A percentile compares a stretch with the other conserved stretches of the same genome.
These are phyloP conservation scores for Brachionus sp. DNA, from an alignment of 1,140 invertebrate species.

Conservation along the genomic window DNA sequence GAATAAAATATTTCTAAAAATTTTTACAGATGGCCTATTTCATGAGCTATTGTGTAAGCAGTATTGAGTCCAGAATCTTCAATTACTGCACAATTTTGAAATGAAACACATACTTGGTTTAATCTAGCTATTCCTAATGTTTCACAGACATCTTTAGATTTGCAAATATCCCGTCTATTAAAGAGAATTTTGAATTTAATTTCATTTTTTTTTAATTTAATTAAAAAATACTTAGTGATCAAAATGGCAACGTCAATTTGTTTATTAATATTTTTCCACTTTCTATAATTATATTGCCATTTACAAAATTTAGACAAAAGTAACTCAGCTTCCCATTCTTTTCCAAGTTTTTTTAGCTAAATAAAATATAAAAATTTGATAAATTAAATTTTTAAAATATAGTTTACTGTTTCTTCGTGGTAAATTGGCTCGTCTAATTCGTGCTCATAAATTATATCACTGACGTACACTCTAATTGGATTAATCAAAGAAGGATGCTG, in stretches of 20 bases:
- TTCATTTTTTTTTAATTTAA: not conserved
- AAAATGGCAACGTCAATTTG: slow-evolving; percentile 39
- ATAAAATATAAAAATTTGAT: not conserved
- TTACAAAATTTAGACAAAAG: slow-evolving; percentile 13
- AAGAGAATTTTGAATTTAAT: not conserved
- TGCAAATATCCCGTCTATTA: not conserved
- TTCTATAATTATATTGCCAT: slow-evolving; percentile 38
- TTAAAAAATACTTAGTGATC: slow-evolving; percentile 12
- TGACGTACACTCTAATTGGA: slow-evolving; percentile 79
- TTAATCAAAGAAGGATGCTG: slow-evolving; percentile 83
- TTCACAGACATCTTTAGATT: slow-evolving; percentile 15
- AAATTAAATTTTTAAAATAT: not conserved
- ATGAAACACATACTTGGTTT: slow-evolving; percentile 31
- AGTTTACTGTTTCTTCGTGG: slow-evolving; percentile 1
- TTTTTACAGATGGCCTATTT: slow-evolving; percentile 42
- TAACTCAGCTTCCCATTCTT: slow-evolving; percentile 15
- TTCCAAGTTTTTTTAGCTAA: not conserved
- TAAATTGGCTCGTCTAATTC: slow-evolving; percentile 57
- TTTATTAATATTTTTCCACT: not conserved
- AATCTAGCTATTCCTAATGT: slow-evolving; percentile 35
- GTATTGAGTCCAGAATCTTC: slow-evolving; percentile 26
- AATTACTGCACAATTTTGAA: slow-evolving; percentile 36
- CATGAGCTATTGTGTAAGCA: slow-evolving; percentile 45
- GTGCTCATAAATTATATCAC: slow-evolving; percentile 72
- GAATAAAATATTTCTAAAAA: not conserved